A percentile compares a stretch with the other conserved stretches of the same genome.
Conservation (phyloP, 2,113 vertebrate species). For the Pomatorhinus ruficollis region DNA sequence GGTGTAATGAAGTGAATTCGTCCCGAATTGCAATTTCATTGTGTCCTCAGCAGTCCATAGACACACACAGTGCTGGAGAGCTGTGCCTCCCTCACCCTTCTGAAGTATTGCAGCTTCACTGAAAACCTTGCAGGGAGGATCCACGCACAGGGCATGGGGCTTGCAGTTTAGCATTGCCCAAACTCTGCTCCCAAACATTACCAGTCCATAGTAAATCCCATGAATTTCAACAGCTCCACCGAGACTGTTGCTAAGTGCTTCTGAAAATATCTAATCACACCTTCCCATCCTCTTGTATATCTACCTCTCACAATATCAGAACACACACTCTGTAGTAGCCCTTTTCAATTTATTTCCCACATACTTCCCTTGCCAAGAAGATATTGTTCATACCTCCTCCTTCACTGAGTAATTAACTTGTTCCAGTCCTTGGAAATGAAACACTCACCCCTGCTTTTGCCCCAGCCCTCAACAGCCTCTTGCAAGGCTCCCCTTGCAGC, state of each 20-base stretch:
- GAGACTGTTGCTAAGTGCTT: neutral
- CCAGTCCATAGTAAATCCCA: neutral
- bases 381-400: neutral
- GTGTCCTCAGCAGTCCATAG: neutral
- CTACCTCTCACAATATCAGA: neutral
- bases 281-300: neutral
- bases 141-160: neutral
- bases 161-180: neutral
- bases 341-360: constrained; percentile 26
- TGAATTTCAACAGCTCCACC: neutral
- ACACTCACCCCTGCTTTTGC: neutral
- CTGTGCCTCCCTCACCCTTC: neutral
- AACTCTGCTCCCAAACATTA: neutral
- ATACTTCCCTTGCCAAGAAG: neutral
- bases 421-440: neutral
- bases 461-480: neutral
- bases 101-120: neutral
- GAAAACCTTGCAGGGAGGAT: neutral
- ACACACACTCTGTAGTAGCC: neutral
- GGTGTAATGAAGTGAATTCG: neutral
- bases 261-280: neutral
- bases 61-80: neutral
- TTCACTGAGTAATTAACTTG: neutral
- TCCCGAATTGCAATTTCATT: constrained; percentile 11
- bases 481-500: neutral